Base-by-base conservation (phyloP, 1,140 invertebrate genomes). In the Philopotamus ludificatus region DNA sequence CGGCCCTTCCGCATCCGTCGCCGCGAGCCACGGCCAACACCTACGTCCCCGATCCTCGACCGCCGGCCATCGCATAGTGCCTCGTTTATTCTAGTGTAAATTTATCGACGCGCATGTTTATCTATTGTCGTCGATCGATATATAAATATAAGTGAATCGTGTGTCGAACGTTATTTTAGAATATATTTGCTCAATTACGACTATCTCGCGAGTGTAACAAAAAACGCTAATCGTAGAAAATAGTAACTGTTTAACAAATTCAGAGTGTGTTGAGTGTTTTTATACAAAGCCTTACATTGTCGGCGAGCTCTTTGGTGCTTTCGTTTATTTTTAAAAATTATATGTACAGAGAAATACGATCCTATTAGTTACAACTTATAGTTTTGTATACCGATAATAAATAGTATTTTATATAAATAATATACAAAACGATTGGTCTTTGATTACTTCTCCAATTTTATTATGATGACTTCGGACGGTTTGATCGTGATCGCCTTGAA, bases 391-490 rank as follows among this genome's bases (percentile, higher is more conserved):
- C 67, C 67, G 51, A 54, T 28, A 20, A 47, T n/a, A 50, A 51
- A 63, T 60, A 68, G 66, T 68, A 68, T 68, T 68, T 44, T 60
- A 54, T 54, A 54, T 54, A 54, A 49, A 65, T 61, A 65, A 68
- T 53, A 49, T 58, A 53, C 63, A 41, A 65, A 16, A 42, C 10
- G 3, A 41, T 25, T 51, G 26, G 12, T 34, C 41, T 53, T 63
- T 34, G 39, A 41, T 82, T 79, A 88, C 73, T 89, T 89, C 73
- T 89, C 86, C 42, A 89, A 77, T 74, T 87, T 87, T 44, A 88
- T 83, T 54, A 89, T 74, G 61, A 86, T 78, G 18, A 83, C 86
- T 72, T 88, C 85, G 61, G 84, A 82, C 1, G 86, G 82, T 20
- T 75, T 73, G 70, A 89, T 80, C 18, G 73, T 76, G 22, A 91